Evolutionary conservation across 2,888 invertebrate species (phyloP).

Genomic region (Steromphala cineraria): DNA sequence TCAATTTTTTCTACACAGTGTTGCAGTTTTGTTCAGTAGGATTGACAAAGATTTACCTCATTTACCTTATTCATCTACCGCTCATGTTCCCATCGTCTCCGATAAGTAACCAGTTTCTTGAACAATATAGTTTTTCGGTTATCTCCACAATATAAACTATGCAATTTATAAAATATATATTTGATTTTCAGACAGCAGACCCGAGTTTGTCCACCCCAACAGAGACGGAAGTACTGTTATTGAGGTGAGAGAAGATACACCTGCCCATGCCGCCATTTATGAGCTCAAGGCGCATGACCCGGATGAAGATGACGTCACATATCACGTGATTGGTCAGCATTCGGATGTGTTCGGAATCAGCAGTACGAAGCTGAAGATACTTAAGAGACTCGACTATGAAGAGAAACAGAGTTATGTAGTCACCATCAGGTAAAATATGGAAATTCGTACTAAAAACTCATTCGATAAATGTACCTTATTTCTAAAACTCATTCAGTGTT

Average conservation of each 20-base stretch:
- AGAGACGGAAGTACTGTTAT: background rate
- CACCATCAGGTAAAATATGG: background rate
- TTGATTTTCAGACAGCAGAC: background rate
- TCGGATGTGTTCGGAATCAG: background rate
- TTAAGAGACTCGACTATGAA: slow-evolving; percentile 11
- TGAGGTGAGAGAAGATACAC: background rate
- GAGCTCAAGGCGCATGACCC: background rate
- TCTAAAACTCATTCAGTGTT: too few relatives aligned
- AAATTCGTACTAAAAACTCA: too few relatives aligned
- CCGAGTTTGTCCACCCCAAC: background rate
- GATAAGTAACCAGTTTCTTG: too few relatives aligned
- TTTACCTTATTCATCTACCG: too few relatives aligned
- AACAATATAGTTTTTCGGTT: too few relatives aligned
- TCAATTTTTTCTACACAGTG: too few relatives aligned
- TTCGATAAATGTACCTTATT: background rate
- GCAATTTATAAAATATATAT: too few relatives aligned
- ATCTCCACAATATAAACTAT: too few relatives aligned
- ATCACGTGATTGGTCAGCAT: background rate
- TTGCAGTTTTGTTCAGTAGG: too few relatives aligned
- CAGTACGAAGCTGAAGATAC: background rate
- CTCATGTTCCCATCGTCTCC: too few relatives aligned
- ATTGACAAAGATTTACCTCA: too few relatives aligned
- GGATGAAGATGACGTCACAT: slow-evolving; percentile 6
- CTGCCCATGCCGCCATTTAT: background rate
- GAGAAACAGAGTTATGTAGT: background rate